Conservation (phyloP, 2,113 vertebrate species). For the Siniperca knerii region DNA sequence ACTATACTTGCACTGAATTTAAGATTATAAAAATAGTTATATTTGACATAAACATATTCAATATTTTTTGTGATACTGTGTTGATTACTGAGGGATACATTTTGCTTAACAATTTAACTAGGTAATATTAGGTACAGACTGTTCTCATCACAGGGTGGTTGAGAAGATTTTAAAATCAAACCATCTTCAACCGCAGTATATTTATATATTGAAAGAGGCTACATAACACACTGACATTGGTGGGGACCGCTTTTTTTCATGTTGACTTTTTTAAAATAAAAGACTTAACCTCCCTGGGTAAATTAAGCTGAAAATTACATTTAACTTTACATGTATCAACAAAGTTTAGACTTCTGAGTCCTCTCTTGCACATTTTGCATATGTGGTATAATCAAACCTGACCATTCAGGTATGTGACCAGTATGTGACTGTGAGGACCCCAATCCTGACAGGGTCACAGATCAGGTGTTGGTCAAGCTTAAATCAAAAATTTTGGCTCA, state of each 20-base stretch:
- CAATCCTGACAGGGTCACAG: slow-evolving; percentile 41
- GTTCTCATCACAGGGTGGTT: background rate
- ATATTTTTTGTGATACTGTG: background rate
- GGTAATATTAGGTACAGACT: background rate
- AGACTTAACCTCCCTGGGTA: background rate
- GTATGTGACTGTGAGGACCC: slow-evolving; percentile 23
- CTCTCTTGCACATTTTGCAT: background rate
- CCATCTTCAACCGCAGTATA: background rate
- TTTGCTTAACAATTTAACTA: background rate
- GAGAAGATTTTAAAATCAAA: background rate
- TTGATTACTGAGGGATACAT: background rate
- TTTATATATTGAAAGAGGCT: background rate
- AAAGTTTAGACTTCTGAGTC: background rate
- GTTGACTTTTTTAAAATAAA: background rate
- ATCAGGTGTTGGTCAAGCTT: slow-evolving; percentile 34
- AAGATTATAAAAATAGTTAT: background rate
- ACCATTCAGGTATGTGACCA: background rate
- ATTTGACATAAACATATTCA: background rate
- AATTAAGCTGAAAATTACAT: background rate
- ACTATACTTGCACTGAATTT: background rate
- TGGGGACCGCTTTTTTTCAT: background rate
- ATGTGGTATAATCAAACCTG: slow-evolving; percentile 19
- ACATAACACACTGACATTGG: background rate
- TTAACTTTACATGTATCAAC: background rate
- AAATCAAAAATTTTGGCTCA: slow-evolving; percentile 41